A percentile compares a stretch with the other conserved stretches of the same genome.
These are phyloP conservation scores for Cherax quadricarinatus DNA, from an alignment of 1,140 invertebrate species.

Conservation along the genomic window DNA sequence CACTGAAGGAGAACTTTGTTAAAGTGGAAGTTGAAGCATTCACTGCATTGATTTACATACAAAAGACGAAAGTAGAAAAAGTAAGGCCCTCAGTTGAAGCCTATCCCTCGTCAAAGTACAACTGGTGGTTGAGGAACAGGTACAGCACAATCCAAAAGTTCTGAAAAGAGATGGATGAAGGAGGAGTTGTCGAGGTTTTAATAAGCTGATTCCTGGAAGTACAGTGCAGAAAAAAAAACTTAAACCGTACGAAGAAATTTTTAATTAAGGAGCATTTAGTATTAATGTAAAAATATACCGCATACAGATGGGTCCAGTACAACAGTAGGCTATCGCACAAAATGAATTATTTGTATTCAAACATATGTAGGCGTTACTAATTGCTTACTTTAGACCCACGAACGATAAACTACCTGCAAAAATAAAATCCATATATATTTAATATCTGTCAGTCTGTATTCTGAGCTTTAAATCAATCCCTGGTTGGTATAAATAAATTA, in stretches of 20 bases:
- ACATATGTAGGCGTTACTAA: too few relatives aligned
- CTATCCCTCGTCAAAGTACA: neutral
- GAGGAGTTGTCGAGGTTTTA: neutral
- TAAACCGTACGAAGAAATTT: neutral
- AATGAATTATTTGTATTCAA: too few relatives aligned
- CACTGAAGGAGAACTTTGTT: neutral
- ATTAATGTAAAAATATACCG: too few relatives aligned
- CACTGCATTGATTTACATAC: neutral
- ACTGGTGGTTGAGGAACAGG: neutral
- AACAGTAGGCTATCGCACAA: too few relatives aligned
- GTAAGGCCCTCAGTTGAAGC: neutral
- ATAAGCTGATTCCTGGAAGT: neutral
- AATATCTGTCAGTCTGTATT: too few relatives aligned
- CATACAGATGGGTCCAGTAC: too few relatives aligned
- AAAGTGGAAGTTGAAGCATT: neutral
- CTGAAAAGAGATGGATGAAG: neutral
- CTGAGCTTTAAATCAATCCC: too few relatives aligned
- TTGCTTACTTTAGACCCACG: too few relatives aligned
- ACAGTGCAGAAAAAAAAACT: neutral
- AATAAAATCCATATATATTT: too few relatives aligned
- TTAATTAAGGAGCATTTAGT: neutral
- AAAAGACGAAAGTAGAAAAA: neutral
- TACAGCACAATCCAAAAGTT: neutral
- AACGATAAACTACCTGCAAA: too few relatives aligned
- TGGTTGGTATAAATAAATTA: too few relatives aligned